Base-by-base conservation (phyloP, 2,888 invertebrate genomes). In the Euphydryas editha region DNA sequence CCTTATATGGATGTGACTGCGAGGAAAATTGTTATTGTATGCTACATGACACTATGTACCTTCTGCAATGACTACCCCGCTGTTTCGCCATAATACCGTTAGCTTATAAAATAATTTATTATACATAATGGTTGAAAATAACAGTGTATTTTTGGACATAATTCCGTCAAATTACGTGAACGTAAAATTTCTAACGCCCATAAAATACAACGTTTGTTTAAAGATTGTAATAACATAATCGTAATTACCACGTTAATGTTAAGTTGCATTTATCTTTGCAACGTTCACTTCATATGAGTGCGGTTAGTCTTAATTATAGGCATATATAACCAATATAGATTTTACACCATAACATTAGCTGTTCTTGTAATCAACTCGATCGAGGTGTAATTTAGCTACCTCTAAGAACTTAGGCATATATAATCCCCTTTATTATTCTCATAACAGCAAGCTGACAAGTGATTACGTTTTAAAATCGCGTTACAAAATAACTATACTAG, bases 1-100 rank as follows among this genome's bases (percentile, higher is more conserved):
- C 83, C 84, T 81, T 78, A 76, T 78, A 79, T 74, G 78, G 78
- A 77, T 78, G 79, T 80, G 81, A 75, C 79, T 74, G 73, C 73
- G 71, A 75, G 76, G 76, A 74, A 70, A 70, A 70, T 65, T 54
- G 67, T 67, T 67, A 68, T 69, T 70, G 67, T 70, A 65, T 49
- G 49, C 47, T 60, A 66, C 61, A 60, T 61, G 63, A 61, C 69
- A 65, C 67, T 65, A 60, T 24, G 39, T 56, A 44, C 54, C 68
- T 55, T 55, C 47, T 39, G 47, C 56, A 62, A 67, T 62, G 62
- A 60, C 59, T 65, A 67, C 59, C 60, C 58, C 54, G 49, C 60
- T 54, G 49, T 65, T 66, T 59, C 59, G 59, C 59, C 46, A 59
- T 59, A 64, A 59, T 36, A 56, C 55, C 36, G 54, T n/a, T n/a